A percentile compares a stretch with the other conserved stretches of the same genome.
These are phyloP conservation scores for Pocillopora verrucosa DNA, from an alignment of 64 coral and sea anemone genomes.

Conservation along the genomic window DNA sequence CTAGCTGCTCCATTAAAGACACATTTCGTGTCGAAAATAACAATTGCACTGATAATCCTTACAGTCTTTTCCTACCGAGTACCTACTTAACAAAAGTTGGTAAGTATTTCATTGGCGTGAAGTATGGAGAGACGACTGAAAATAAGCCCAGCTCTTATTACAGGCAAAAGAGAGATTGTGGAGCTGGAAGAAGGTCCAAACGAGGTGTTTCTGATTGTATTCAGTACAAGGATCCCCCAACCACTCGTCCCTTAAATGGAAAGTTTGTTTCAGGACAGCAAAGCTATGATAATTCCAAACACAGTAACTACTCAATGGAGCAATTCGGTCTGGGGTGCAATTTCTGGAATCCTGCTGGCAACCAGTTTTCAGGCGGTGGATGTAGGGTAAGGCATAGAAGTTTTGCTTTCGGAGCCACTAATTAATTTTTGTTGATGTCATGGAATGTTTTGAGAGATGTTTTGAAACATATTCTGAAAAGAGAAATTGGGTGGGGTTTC, in stretches of 20 bases:
- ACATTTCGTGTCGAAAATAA: neutral
- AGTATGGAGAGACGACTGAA: neutral
- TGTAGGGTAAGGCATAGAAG: constrained; percentile 26
- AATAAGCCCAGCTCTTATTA: neutral
- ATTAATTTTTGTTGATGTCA: too few relatives aligned
- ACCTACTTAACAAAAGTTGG: constrained; percentile 8
- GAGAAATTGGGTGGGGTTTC: too few relatives aligned
- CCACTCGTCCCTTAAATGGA: constrained; percentile 35
- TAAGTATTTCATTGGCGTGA: constrained; percentile 38
- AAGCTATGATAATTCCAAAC: constrained; percentile 15
- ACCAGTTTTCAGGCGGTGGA: constrained; percentile 31
- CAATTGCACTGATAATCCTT: constrained; percentile 38
- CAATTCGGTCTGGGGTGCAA: constrained; percentile 31
- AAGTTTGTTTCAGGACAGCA: neutral
- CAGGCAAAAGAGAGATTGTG: constrained; percentile 53
- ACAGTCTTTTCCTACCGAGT: constrained; percentile 21
- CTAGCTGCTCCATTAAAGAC: neutral
- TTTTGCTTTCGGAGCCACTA: too few relatives aligned
- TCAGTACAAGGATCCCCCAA: constrained; percentile 65
- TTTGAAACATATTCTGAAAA: too few relatives aligned
- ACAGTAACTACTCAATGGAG: constrained; percentile 49
- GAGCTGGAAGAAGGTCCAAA: constrained; percentile 22
- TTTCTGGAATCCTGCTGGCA: constrained; percentile 31
- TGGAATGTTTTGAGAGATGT: too few relatives aligned
- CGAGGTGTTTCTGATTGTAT: constrained; percentile 24